A percentile compares a stretch with the other conserved stretches of the same genome.
Conservation (phyloP, 2,797 vertebrate species). For the Philypnodon macrostomus region DNA sequence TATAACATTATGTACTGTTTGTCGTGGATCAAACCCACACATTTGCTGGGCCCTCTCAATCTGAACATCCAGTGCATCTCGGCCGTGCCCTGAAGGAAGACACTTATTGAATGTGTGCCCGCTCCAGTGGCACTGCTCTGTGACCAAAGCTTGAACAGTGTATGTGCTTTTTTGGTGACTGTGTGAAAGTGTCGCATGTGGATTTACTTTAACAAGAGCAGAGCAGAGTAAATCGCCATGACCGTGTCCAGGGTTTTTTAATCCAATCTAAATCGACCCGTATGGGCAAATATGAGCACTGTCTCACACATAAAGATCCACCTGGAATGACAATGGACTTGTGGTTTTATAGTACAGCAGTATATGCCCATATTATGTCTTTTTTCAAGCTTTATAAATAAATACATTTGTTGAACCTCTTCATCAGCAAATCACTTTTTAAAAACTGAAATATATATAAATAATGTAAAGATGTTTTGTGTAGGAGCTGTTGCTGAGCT, state of each 20-base stretch:
- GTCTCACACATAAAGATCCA: background rate
- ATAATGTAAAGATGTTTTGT: no score
- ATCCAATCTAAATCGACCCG: slow-evolving; percentile 19
- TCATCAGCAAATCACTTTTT: no score
- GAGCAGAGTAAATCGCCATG: slow-evolving; percentile 7
- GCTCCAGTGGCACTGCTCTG: slow-evolving; percentile 16
- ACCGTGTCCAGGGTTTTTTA: slow-evolving; percentile 19
- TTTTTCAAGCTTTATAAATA: no score
- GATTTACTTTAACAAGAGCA: slow-evolving; percentile 31
- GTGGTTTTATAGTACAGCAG: background rate
- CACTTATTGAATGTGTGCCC: slow-evolving; percentile 21
- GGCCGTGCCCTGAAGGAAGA: slow-evolving; percentile 31
- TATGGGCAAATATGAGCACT: slow-evolving; percentile 19
- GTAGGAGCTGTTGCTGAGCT: no score
- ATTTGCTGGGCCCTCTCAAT: slow-evolving; percentile 1
- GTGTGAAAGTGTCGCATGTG: slow-evolving; percentile 21
- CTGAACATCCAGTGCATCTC: slow-evolving; percentile 9
- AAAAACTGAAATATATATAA: no score
- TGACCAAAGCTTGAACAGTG: slow-evolving; percentile 8
- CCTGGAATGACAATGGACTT: slow-evolving; percentile 1
- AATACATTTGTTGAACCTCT: no score
- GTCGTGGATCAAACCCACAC: slow-evolving; percentile 27
- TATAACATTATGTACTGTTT: slow-evolving; percentile 29
- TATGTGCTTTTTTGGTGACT: slow-evolving; percentile 28
- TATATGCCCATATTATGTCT: no score